phyloP scores from a whole-genome alignment of 2,888 invertebrate genomes.

The Idaea straminata region DNA sequence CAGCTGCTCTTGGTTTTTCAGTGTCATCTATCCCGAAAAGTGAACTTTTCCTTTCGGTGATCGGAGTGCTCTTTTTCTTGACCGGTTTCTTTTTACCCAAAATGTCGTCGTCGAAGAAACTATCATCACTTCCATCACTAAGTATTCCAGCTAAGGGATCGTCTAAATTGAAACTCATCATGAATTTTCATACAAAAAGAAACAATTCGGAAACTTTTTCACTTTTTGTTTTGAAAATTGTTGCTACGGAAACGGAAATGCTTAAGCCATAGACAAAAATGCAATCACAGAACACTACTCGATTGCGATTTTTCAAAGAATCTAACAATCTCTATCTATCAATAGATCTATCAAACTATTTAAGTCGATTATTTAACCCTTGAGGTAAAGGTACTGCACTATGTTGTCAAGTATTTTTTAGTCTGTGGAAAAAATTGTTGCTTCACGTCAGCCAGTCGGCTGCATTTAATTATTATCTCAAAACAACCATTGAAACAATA shows the following conservation, averaged over 20 bases:
- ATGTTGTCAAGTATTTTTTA: conserved; percentile 20
- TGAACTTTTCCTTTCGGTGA: conserved; percentile 58
- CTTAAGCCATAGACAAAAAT: not conserved
- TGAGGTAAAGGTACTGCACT: conserved; percentile 8
- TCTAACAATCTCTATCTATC: not conserved
- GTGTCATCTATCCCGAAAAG: conserved; percentile 60
- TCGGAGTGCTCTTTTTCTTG: conserved; percentile 54
- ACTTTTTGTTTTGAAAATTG: conserved; percentile 49
- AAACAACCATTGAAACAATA: conserved; percentile 55
- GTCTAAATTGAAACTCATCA: conserved; percentile 80
- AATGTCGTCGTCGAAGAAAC: conserved; percentile 84
- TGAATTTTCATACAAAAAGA: not conserved
- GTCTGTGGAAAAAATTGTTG: conserved; percentile 64
- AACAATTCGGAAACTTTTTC: not conserved
- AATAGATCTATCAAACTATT: not conserved
- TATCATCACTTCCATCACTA: conserved; percentile 86
- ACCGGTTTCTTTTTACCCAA: conserved; percentile 64
- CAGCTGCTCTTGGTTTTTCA: conserved; percentile 37
- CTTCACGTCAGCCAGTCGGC: conserved; percentile 72
- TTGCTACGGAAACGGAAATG: conserved; percentile 59
- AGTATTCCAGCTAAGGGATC: conserved; percentile 83
- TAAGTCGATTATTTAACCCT: conserved; percentile 2
- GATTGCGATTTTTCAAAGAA: not conserved
- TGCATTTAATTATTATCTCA: conserved; percentile 71
- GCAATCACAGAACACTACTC: no score